Evolutionary conservation across 2,888 invertebrate species (phyloP).

Genomic region (Cactoblastis cactorum): DNA sequence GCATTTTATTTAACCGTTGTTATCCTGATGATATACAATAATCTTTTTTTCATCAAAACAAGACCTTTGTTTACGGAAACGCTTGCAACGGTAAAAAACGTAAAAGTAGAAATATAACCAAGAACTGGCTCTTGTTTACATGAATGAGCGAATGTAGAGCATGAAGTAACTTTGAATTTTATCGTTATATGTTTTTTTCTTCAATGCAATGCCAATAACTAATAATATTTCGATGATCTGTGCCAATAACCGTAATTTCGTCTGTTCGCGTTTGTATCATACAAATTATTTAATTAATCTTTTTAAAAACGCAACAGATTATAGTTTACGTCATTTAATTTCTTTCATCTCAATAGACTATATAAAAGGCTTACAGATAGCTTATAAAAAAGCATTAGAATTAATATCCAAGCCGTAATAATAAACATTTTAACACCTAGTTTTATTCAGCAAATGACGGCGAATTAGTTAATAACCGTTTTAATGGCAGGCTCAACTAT

Average conservation of each 20-base stretch:
- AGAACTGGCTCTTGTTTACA: background rate
- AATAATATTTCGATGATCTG: too few species aligned
- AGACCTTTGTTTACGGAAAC: conserved; percentile 22
- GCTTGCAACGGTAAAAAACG: background rate
- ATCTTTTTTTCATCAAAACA: conserved; percentile 2
- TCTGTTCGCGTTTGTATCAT: too few species aligned
- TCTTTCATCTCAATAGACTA: too few species aligned
- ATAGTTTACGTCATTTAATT: too few species aligned
- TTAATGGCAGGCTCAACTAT: background rate
- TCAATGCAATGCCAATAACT: background rate
- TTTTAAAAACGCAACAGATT: too few species aligned
- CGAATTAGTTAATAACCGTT: conserved; percentile 3
- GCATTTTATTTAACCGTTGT: too few species aligned
- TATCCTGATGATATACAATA: too few species aligned
- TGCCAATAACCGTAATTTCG: too few species aligned
- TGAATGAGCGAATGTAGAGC: background rate
- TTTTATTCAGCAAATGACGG: background rate
- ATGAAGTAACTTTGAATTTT: background rate
- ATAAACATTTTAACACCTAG: background rate
- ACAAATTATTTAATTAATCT: too few species aligned
- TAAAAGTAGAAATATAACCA: conserved; percentile 2
- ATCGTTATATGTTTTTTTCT: background rate
- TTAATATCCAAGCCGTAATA: background rate
- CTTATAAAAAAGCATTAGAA: too few species aligned
- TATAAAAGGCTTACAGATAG: too few species aligned